phyloP scores from a whole-genome alignment of 2,888 invertebrate species.

The Micropterix aruncella region DNA sequence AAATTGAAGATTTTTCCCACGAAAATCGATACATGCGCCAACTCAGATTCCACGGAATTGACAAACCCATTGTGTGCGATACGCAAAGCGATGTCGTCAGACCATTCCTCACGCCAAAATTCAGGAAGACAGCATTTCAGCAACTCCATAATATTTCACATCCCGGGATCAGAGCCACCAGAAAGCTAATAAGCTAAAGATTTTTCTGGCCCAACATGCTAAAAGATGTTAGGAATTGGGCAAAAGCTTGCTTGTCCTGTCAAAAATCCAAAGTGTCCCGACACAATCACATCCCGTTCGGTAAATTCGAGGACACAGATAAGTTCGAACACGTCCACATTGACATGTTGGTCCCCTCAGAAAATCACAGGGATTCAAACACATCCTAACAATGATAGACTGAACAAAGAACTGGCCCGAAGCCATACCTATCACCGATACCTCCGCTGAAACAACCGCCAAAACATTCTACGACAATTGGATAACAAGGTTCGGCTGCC shows the following conservation, averaged over 20 bases:
- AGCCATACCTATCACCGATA: not conserved
- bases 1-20: not conserved
- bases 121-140: not conserved
- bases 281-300: not conserved
- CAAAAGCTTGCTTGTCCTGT: not conserved
- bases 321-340: not conserved
- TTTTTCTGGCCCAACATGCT: not conserved
- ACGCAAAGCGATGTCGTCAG: not conserved
- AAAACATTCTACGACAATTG: slow-evolving; percentile 13
- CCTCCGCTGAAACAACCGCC: not conserved
- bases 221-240: not conserved
- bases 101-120: not conserved
- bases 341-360: not conserved
- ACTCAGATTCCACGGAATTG: not conserved
- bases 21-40: not conserved
- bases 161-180: not conserved
- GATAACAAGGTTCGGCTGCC: slow-evolving; percentile 8
- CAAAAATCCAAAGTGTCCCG: not conserved
- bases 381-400: not conserved
- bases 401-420: not conserved
- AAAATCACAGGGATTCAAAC: not conserved
- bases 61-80: not conserved
- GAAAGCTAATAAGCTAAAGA: not conserved
- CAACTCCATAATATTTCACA: not conserved
- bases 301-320: not conserved